Evolutionary conservation across 2,113 vertebrate genomes (phyloP).

Genomic region (Herpailurus yagouaroundi): DNA sequence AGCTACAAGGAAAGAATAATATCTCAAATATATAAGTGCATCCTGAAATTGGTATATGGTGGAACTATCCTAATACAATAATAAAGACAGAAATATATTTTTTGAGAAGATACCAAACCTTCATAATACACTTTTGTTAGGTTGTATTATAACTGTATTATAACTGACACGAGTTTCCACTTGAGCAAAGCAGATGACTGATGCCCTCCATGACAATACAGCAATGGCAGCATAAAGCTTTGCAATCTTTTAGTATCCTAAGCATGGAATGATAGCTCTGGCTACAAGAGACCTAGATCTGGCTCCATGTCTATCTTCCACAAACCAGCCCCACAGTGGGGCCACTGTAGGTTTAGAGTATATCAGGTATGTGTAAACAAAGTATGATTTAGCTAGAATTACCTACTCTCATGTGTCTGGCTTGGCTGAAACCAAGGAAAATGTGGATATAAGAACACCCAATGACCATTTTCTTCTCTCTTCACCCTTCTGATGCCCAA

Average conservation of each 20-base stretch:
- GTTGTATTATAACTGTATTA: background rate
- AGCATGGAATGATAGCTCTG: background rate
- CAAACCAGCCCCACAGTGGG: background rate
- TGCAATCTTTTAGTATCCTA: background rate
- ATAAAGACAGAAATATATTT: background rate
- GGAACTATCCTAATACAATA: background rate
- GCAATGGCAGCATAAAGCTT: background rate
- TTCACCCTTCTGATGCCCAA: constrained; percentile 22
- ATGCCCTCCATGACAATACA: background rate
- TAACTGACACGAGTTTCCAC: background rate
- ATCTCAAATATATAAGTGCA: background rate
- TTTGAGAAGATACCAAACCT: constrained; percentile 4
- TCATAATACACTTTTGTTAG: background rate
- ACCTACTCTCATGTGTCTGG: background rate
- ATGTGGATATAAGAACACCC: background rate
- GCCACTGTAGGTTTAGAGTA: background rate
- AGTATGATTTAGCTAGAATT: background rate
- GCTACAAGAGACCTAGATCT: background rate
- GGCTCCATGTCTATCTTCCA: background rate
- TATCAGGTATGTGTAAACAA: background rate
- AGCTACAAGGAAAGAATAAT: constrained; percentile 37
- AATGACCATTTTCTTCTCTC: background rate
- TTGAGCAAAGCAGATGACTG: background rate
- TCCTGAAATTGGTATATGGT: background rate
- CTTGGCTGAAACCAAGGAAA: background rate